Conservation (phyloP, 2,113 vertebrate species). For the Athene noctua region DNA sequence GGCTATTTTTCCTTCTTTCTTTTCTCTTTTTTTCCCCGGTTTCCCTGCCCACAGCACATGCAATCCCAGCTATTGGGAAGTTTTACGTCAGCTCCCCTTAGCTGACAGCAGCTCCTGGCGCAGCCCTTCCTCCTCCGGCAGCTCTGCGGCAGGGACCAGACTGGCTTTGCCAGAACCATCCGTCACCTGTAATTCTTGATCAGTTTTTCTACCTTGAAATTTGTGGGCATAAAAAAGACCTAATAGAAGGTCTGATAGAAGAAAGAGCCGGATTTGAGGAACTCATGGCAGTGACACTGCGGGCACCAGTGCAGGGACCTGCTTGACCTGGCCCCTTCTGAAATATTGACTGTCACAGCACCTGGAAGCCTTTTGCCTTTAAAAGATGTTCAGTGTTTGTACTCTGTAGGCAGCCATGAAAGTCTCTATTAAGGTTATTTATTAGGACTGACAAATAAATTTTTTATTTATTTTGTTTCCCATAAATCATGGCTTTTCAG, state of each 20-base stretch:
- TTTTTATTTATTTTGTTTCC: too few species aligned
- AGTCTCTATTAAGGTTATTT: neutral
- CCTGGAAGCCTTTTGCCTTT: neutral
- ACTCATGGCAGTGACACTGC: neutral
- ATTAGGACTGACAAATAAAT: neutral
- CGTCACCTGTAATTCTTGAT: neutral
- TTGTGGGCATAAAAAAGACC: neutral
- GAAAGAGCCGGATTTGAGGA: neutral
- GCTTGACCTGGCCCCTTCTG: neutral
- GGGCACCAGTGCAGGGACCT: neutral
- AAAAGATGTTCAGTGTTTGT: neutral
- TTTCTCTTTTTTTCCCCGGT: neutral
- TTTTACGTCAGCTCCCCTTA: neutral
- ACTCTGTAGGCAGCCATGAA: neutral
- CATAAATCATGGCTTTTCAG: neutral
- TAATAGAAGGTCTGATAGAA: neutral
- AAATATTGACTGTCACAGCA: neutral
- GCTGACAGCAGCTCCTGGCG: neutral
- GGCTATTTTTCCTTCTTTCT: neutral
- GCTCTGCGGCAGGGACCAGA: neutral
- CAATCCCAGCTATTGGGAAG: neutral
- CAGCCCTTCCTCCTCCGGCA: neutral
- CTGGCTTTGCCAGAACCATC: neutral
- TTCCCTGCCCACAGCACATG: neutral
- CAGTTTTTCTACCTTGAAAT: neutral